Base-by-base conservation (phyloP, 1,140 invertebrate genomes). In the Sinella curviseta region DNA sequence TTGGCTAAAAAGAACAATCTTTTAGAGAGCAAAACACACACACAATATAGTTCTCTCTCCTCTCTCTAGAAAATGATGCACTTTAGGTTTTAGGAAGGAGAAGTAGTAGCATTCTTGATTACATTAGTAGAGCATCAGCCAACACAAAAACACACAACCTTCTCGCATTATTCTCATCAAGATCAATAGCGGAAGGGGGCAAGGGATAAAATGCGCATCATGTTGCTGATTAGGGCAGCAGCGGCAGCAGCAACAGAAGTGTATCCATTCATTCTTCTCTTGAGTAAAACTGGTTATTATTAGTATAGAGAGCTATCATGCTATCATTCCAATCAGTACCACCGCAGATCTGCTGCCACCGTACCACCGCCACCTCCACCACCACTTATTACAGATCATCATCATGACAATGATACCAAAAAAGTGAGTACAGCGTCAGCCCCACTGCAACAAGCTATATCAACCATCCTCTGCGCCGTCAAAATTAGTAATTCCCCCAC, bases 401-500 rank as follows among this genome's bases (percentile, higher is more conserved):
- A 48, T 48, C 39, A 8, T 12, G 39, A 48, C 39, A 65, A 65
- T 65, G 26, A 26, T 16, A 65, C 57, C 39, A 48, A 12, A 48
- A 48, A 48, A 20, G 8, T 48, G 8, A 12, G 8, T 48, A 48
- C n/a, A n/a, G n/a, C n/a, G n/a, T 48, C 39, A 48, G 8, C 8
- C 20, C 24, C 57, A 17, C 57, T 65, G 26, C 57, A 65, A 65
- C 57, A 65, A 65, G 57, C 57, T 65, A 65, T n/a, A n/a, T 65
- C 57, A 65, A 30, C 65, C 30, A 30, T 70, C 26, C 30, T 31
- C 31, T 20, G n/a, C n/a, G n/a, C n/a, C n/a, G n/a, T 30, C 26
- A 70, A 70, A 70, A 70, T 70, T 70, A 70, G 28, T 70, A 70
- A 70, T 70, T 70, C 65, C 65, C 65, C 30, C 31, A 26, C 57